A percentile compares a stretch with the other conserved stretches of the same genome.
Conservation (phyloP, 2,888 invertebrate species). For the Carabus problematicus region DNA sequence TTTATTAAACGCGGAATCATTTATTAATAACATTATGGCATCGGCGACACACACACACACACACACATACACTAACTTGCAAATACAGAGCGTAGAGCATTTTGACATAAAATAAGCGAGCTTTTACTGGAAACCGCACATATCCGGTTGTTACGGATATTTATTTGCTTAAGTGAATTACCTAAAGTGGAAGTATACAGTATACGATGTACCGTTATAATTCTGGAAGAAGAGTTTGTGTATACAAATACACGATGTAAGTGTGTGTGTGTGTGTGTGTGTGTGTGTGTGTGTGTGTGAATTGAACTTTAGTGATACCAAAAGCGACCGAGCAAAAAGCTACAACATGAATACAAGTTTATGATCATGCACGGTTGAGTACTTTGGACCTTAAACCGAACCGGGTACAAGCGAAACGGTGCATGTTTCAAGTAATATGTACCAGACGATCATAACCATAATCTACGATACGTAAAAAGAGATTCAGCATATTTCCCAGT, state of each 20-base stretch:
- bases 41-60: not conserved
- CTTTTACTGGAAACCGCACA: slow-evolving; percentile 21
- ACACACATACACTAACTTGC: not conserved
- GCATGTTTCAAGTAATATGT: too few species aligned
- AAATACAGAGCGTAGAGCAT: slow-evolving; percentile 17
- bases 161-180: slow-evolving; percentile 32
- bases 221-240: not conserved
- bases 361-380: not conserved
- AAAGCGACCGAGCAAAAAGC: not conserved
- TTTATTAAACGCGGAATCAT: too few species aligned
- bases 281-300: not conserved
- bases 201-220: slow-evolving; percentile 27
- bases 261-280: slow-evolving; percentile 1
- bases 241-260: slow-evolving; percentile 4
- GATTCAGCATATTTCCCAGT: too few species aligned
- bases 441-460: too few species aligned
- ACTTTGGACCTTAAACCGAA: not conserved
- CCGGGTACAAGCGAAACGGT: too few species aligned
- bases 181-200: slow-evolving; percentile 22
- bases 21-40: not conserved
- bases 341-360: slow-evolving; percentile 12
- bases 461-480: too few species aligned
- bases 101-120: slow-evolving; percentile 18
- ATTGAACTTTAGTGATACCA: slow-evolving; percentile 14
- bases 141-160: slow-evolving; percentile 19